Conservation (phyloP, 2,797 vertebrate genomes). For the Brotula barbata region DNA sequence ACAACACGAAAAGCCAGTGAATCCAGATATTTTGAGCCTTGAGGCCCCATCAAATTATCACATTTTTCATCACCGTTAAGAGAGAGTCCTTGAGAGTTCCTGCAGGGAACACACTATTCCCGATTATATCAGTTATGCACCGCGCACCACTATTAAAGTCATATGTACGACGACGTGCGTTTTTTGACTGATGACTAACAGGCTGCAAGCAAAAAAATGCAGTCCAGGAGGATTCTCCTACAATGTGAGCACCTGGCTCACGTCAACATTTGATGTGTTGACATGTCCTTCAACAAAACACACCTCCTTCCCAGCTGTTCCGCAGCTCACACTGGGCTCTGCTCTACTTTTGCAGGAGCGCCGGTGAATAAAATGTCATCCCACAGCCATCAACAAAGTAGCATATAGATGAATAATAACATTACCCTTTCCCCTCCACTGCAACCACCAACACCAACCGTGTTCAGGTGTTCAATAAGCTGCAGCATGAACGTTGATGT, state of each 20-base stretch:
- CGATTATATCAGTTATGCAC: too few species aligned
- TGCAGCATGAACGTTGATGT: too few species aligned
- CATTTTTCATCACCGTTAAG: background rate
- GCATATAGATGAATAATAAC: background rate
- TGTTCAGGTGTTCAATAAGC: too few species aligned
- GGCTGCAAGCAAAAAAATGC: too few species aligned
- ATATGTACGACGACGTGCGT: too few species aligned
- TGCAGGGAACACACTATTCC: too few species aligned
- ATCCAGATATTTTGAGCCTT: background rate
- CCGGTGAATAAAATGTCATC: constrained; percentile 1
- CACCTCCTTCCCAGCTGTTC: constrained; percentile 27
- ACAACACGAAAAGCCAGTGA: background rate
- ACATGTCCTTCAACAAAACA: constrained; percentile 31
- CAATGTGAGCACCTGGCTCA: background rate
- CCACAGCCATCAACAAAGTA: background rate
- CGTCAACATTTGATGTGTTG: constrained; percentile 8
- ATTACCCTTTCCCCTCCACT: background rate
- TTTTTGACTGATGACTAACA: too few species aligned
- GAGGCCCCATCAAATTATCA: background rate
- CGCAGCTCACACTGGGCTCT: constrained; percentile 23
- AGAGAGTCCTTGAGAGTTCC: background rate
- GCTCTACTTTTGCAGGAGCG: constrained; percentile 29
- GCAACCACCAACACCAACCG: background rate
- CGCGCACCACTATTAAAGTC: too few species aligned
- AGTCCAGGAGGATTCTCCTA: too few species aligned